Evolutionary conservation across 2,113 vertebrate species (phyloP).

Genomic region (Menidia beryllina): DNA sequence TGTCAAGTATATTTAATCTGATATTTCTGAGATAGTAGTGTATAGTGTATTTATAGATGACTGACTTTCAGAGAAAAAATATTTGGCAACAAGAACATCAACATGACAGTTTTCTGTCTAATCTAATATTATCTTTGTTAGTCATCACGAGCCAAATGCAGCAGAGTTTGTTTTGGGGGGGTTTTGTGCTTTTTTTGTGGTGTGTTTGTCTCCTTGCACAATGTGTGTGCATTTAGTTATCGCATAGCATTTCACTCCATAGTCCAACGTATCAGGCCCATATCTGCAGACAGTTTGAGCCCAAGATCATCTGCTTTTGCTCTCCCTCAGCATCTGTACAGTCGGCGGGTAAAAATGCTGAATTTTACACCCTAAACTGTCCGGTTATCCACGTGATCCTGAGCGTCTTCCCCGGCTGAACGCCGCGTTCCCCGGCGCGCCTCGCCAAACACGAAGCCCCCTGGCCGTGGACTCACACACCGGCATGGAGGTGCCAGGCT

Average conservation of each 20-base stretch:
- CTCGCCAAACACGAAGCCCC: slow-evolving; percentile 44
- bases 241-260: slow-evolving; percentile 4
- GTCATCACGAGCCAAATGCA: too few species aligned
- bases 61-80: neutral
- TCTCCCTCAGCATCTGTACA: slow-evolving; percentile 9
- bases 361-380: neutral
- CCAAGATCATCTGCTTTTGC: slow-evolving; percentile 26
- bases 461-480: slow-evolving; percentile 63
- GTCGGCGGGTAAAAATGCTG: neutral
- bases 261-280: neutral
- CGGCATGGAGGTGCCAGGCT: slow-evolving; percentile 62
- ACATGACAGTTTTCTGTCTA: neutral
- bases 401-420: slow-evolving; percentile 16
- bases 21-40: too few species aligned
- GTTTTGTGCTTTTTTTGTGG: too few species aligned
- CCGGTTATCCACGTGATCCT: neutral
- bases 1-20: neutral
- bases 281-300: slow-evolving; percentile 20
- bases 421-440: slow-evolving; percentile 55
- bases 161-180: too few species aligned
- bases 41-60: too few species aligned
- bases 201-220: neutral
- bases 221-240: slow-evolving; percentile 9
- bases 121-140: neutral
- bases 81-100: too few species aligned